Evolutionary conservation across 1,140 invertebrate genomes (phyloP), one percentile per base, ranked within the genome.

Genomic region (Drosophila suzukii): DNA sequence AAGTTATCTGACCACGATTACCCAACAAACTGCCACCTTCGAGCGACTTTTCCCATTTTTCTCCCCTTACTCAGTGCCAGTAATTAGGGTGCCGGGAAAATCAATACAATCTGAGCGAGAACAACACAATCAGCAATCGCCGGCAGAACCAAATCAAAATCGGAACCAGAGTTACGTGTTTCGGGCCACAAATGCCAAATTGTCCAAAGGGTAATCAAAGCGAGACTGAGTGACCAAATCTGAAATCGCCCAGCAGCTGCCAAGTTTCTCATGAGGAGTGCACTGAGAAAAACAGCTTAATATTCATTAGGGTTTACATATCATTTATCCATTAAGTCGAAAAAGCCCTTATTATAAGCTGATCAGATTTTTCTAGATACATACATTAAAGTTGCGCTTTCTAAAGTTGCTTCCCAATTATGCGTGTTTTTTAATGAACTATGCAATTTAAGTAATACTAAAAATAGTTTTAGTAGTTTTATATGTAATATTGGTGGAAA

Each of bases 121-220:
- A 39, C 67, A 71, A 70, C 43, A 47, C 67, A 71, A 71, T 71
- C 65, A 71, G 50, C n/a, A 39, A n/a, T 53, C 24, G 36, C 27
- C 24, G 15, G 27, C 46, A 15, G 17, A 43, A 30, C 24, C 47
- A 13, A 71, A 58, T 66, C 66, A 41, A 57, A 71, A 58, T 34
- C 67, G 20, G 67, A 36, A 34, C 50, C 43, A 38, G 47, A 34
- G 65, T 72, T 72, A 72, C 68, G 68, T 72, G 66, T 72, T 58
- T 38, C 44, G 53, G 51, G 66, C 68, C 51, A 50, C 81, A 86
- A 81, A 75, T 77, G 78, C 78, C 63, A 62, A 57, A 82, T 88
- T 78, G 83, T 79, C 61, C 71, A 71, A 70, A 66, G 59, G 50
- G 66, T 74, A 88, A 86, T 83, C 84, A 86, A 79, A 60, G 60